Base-by-base conservation (phyloP, 2,888 invertebrate species). In the Lypha dubia region DNA sequence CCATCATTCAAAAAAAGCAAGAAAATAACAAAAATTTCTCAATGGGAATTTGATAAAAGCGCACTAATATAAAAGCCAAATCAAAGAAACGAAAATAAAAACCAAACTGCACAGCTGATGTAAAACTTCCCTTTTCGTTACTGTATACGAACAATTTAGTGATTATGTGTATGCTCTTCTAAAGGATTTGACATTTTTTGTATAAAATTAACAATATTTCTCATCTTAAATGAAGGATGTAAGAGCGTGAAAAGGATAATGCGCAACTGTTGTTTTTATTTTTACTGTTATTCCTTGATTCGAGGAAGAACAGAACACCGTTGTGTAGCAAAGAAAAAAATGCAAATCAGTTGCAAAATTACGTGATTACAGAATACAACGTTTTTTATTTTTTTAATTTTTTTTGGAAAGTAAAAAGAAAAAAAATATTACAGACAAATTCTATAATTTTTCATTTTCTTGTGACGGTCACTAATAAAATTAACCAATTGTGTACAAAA, bases 281-380 rank as follows among this genome's bases (percentile, higher is more conserved):
- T 74, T 53, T 53, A 35, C 75, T 38, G 53, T 76, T 63, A 56
- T 49, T 71, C 17, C 6, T 53, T 35, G 13, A 41, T 32, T 56
- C 1, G 35, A 6, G 35, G 17, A 63, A 84, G 77, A 67, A 49
- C n/a, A 49, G 49, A 49, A 58, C 53, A 35, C 41, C 32, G 22
- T 70, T 77, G 60, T 60, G 60, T 35, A 67, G 22, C 35, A 49
- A 17, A 41, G 17, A 56, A 73, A 63, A n/a, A 79, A 32, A 65
- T 63, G 58, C 76, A 86, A 88, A 83, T 88, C 87, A 88, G 88
- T 88, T 84, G 84, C 80, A 87, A 86, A 87, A 86, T 87, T 87
- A 87, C 87, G 87, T 87, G 87, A 86, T 85, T 84, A 86, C 79
- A 84, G 84, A 75, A 84, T 79, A 84, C 81, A 81, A 81, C 81